These are phyloP conservation scores for Anas platyrhynchos DNA, from an alignment of 2,113 vertebrate genomes.

Conservation along the genomic window DNA sequence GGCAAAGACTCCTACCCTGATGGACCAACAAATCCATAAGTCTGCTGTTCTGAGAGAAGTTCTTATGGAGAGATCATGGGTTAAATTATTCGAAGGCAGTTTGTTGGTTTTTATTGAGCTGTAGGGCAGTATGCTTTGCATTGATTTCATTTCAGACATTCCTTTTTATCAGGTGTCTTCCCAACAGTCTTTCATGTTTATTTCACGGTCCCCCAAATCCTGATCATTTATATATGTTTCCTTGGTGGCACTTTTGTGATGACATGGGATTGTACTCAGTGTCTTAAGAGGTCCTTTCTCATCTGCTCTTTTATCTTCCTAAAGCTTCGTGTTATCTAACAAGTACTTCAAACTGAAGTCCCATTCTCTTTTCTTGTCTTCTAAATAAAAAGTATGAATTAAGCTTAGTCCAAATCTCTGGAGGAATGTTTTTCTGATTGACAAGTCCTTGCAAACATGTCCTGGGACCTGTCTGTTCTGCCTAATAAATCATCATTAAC, in stretches of 20 bases:
- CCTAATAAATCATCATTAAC: slow-evolving; percentile 67
- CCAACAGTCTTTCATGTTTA: neutral
- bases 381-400: slow-evolving; percentile 38
- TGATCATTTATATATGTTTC: neutral
- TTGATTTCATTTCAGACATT: neutral
- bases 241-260: slow-evolving; percentile 13
- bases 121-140: neutral
- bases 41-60: neutral
- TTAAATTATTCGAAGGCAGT: neutral
- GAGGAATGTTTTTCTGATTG: slow-evolving; percentile 41
- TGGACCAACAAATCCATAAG: neutral
- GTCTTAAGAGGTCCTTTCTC: slow-evolving; percentile 26
- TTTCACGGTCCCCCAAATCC: neutral
- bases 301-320: slow-evolving; percentile 21
- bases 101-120: neutral
- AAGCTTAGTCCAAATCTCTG: slow-evolving; percentile 26
- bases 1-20: neutral
- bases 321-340: slow-evolving; percentile 26
- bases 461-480: slow-evolving; percentile 40
- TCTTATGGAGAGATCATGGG: neutral
- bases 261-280: neutral
- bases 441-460: slow-evolving; percentile 39
- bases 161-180: neutral
- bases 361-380: slow-evolving; percentile 6
- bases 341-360: neutral